phyloP scores from a whole-genome alignment of 2,797 vertebrate genomes.

The Synanceia verrucosa region DNA sequence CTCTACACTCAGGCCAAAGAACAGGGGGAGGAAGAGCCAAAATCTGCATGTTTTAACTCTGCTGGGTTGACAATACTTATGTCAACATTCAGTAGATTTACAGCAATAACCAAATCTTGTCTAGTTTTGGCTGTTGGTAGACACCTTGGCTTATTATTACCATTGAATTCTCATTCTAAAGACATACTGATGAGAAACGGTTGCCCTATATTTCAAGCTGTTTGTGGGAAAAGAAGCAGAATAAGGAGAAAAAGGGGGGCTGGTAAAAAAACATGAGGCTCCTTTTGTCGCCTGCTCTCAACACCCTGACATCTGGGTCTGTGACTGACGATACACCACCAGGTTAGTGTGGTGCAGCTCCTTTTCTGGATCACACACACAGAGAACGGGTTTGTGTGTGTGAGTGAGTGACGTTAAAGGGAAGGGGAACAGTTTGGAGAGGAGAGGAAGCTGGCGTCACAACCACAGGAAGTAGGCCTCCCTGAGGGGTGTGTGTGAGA shows the following conservation, averaged over 20 bases:
- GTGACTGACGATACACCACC: slow-evolving; percentile 44
- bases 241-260: neutral
- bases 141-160: slow-evolving; percentile 12
- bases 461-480: slow-evolving; percentile 74
- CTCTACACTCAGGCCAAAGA: slow-evolving; percentile 1
- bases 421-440: slow-evolving; percentile 44
- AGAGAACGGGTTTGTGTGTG: slow-evolving; percentile 25
- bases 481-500: slow-evolving; percentile 29
- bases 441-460: slow-evolving; percentile 70
- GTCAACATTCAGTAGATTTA: neutral
- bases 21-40: neutral
- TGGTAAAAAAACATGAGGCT: slow-evolving; percentile 12
- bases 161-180: neutral
- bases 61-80: neutral
- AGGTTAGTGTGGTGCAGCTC: slow-evolving; percentile 36
- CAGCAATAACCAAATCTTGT: neutral
- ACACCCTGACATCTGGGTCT: slow-evolving; percentile 48
- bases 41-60: neutral
- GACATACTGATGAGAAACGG: neutral
- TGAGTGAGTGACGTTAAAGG: slow-evolving; percentile 45
- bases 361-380: neutral
- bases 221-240: slow-evolving; percentile 12
- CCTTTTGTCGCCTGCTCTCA: slow-evolving; percentile 29
- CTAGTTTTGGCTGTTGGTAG: neutral
- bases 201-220: slow-evolving; percentile 30